These are phyloP conservation scores for Sparidentex hasta DNA, from an alignment of 2,797 vertebrate genomes.

Conservation along the genomic window DNA sequence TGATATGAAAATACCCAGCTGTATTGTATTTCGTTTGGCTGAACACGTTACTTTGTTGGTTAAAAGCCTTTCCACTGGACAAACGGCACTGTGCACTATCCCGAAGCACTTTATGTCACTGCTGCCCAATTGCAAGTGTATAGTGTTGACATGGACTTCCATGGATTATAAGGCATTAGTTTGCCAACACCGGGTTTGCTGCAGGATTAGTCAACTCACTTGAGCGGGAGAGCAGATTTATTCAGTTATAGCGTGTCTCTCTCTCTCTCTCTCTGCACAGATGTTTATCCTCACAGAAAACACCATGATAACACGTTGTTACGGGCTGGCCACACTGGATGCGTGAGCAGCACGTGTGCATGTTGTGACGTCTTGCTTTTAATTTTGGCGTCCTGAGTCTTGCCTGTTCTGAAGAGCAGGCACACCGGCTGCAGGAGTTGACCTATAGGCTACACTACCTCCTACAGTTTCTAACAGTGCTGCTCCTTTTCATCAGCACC, in stretches of 20 bases:
- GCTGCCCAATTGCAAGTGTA: slow-evolving; percentile 7
- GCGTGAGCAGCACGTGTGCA: too few species aligned
- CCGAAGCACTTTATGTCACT: slow-evolving; percentile 7
- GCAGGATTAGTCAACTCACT: slow-evolving; percentile 66
- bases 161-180: slow-evolving; percentile 69
- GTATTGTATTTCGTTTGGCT: background rate
- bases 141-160: slow-evolving; percentile 33
- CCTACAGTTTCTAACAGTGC: too few species aligned
- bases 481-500: too few species aligned
- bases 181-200: slow-evolving; percentile 56
- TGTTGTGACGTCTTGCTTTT: too few species aligned
- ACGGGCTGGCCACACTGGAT: too few species aligned
- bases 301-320: too few species aligned
- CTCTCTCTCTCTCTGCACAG: background rate
- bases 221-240: slow-evolving; percentile 24
- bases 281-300: background rate
- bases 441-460: too few species aligned
- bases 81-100: slow-evolving; percentile 3
- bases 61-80: background rate
- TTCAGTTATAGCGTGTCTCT: slow-evolving; percentile 6
- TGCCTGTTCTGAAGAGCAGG: too few species aligned
- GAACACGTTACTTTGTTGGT: background rate
- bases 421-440: too few species aligned
- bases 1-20: background rate
- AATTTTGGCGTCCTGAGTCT: too few species aligned